These are phyloP conservation scores for Cyanoliseus patagonus DNA, from an alignment of 2,113 vertebrate species.

Conservation along the genomic window DNA sequence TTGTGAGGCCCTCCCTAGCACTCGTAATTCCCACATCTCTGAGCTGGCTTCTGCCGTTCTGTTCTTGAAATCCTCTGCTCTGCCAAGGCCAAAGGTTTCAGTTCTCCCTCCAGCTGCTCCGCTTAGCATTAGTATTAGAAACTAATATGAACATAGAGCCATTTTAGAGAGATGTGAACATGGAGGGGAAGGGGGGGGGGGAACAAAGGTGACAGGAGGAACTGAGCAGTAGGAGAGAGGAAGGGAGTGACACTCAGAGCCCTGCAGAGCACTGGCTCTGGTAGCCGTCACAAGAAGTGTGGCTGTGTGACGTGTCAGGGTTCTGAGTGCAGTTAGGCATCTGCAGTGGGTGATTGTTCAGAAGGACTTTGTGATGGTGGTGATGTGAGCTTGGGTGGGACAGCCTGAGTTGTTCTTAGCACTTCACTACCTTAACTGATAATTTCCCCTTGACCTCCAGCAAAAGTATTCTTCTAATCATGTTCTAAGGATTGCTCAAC, in stretches of 20 bases:
- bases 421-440: neutral
- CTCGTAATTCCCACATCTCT: neutral
- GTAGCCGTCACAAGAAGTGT: rapidly evolving
- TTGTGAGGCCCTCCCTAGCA: rapidly evolving
- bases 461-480: slow-evolving; percentile 10
- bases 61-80: neutral
- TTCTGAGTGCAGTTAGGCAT: neutral
- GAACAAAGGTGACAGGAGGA: neutral
- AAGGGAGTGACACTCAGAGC: neutral
- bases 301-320: neutral
- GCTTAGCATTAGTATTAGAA: neutral
- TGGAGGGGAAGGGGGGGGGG: neutral
- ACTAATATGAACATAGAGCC: rapidly evolving
- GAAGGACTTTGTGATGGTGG: neutral
- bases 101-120: neutral
- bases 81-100: neutral
- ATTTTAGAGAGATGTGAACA: neutral
- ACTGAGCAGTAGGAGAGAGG: neutral
- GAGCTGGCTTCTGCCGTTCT: neutral
- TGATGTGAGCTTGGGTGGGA: neutral
- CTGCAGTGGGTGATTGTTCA: neutral
- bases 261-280: neutral
- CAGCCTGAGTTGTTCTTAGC: neutral
- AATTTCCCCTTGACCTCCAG: neutral
- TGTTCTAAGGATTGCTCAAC: neutral